These are phyloP conservation scores for Aphrophora alni DNA, from an alignment of 2,888 invertebrate genomes.

Conservation along the genomic window DNA sequence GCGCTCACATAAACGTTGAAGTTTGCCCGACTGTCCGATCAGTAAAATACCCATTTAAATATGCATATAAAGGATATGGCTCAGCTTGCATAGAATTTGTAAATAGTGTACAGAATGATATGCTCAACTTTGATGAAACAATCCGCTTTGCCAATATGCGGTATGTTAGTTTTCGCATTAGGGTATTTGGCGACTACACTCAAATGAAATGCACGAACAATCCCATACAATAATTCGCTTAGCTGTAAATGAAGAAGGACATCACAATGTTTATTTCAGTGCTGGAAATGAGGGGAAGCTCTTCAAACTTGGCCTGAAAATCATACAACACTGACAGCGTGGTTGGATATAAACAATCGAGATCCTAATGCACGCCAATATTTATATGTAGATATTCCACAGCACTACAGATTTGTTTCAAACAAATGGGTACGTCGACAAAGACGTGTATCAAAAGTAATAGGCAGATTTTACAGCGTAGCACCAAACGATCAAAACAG, in stretches of 20 bases:
- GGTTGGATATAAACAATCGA: slow-evolving; percentile 18
- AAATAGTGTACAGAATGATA: not conserved
- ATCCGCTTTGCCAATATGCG: slow-evolving; percentile 23
- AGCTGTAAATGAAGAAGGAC: slow-evolving; percentile 18
- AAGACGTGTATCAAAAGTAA: not conserved
- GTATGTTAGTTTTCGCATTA: slow-evolving; percentile 31
- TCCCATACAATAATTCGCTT: slow-evolving; percentile 6
- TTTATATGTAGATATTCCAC: slow-evolving; percentile 26
- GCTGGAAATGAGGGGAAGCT: not conserved
- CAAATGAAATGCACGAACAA: slow-evolving; percentile 4
- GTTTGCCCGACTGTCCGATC: slow-evolving; percentile 34
- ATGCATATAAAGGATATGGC: slow-evolving; percentile 40
- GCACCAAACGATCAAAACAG: slow-evolving; percentile 21
- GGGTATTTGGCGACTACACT: not conserved
- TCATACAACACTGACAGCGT: slow-evolving; percentile 34
- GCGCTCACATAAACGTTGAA: not conserved
- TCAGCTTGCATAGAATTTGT: not conserved
- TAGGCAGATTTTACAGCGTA: slow-evolving; percentile 36
- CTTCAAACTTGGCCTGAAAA: not conserved
- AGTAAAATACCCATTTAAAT: slow-evolving; percentile 41
- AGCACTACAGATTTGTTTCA: slow-evolving; percentile 19
- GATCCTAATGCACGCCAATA: not conserved
- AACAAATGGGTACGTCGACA: not conserved
- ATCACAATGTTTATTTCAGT: slow-evolving; percentile 28
- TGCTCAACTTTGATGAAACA: not conserved